Evolutionary conservation across 2,888 invertebrate genomes (phyloP), one percentile per base, ranked within the genome.

Genomic region (Epicampocera succincta): DNA sequence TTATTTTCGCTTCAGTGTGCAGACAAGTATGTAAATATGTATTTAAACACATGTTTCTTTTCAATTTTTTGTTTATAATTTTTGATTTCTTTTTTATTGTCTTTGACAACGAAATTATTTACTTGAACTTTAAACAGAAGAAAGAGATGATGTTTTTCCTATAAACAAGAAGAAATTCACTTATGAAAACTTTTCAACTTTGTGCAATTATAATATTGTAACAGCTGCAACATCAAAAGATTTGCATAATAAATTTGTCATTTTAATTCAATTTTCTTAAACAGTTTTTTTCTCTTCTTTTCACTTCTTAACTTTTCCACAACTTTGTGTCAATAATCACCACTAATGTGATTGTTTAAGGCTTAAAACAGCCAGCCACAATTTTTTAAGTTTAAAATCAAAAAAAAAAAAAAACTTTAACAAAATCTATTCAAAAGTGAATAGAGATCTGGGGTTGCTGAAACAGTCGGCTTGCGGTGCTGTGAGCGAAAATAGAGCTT

Each of bases 201-300:
- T 15, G 44, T 58, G 60, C 56, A 76, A 80, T 80, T 72, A 75
- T 46, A 65, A 80, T 72, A 54, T 66, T 56, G 52, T 54, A 76
- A 66, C 80, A 80, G 80, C 80, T 80, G 80, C 54, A 54, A 75
- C 56, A 80, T 72, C 75, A 80, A 76, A 76, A 65, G 80, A 75
- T 80, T 80, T 80, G 66, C 80, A 80, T 80, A 76, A 80, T 72
- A 72, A 80, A 72, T 76, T 80, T 58, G 63, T 50, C 60, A 76
- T 33, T 50, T 13, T 66, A 74, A 25, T 56, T 15, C 33, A 61
- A 44, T 17, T 48, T 54, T 15, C 46, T 17, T n/a, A 63, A 4
- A 5, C 12, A 29, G 13, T 12, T 25, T 50, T 15, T 38, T 8
- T 6, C 19, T 21, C n/a, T n/a, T n/a, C n/a, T 17, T 42, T 11